Conservation (phyloP, 2,113 vertebrate species). For the Bombycilla garrulus region DNA sequence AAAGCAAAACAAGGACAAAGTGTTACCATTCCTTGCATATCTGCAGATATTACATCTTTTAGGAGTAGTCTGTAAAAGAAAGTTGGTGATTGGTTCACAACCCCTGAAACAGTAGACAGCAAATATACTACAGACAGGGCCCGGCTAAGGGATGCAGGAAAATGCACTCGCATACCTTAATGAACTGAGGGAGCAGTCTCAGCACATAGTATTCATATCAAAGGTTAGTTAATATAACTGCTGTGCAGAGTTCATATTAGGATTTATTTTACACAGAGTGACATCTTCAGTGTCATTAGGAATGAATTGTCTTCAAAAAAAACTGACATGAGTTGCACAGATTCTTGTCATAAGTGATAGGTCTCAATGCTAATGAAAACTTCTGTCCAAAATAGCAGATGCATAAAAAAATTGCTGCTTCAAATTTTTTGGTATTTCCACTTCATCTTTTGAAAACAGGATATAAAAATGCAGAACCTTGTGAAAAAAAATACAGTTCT, state of each 20-base stretch:
- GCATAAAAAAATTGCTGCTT: neutral
- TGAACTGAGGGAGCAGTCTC: slow-evolving; percentile 3
- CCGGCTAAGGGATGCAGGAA: slow-evolving; percentile 42
- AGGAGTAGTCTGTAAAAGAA: slow-evolving; percentile 66
- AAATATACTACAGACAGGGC: slow-evolving; percentile 17
- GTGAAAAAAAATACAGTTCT: neutral
- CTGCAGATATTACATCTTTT: slow-evolving; percentile 42
- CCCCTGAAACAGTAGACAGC: slow-evolving; percentile 24
- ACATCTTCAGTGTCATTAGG: neutral
- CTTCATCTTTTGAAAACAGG: neutral
- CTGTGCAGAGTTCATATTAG: neutral
- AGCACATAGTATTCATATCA: slow-evolving; percentile 40
- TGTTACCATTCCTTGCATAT: slow-evolving; percentile 54
- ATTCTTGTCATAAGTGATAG: neutral
- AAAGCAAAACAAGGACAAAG: slow-evolving; percentile 60
- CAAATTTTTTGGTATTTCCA: neutral
- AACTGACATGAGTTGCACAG: neutral
- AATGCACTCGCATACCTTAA: slow-evolving; percentile 58
- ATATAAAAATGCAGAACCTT: neutral
- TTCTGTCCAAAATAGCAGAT: neutral
- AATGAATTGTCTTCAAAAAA: neutral
- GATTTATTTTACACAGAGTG: neutral
- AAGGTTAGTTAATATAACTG: slow-evolving; percentile 49
- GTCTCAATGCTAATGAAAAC: neutral
- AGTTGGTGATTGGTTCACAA: slow-evolving; percentile 7